Percentiles rank a stretch among this genome's conserved stretches.
Conservation (phyloP, 2,797 vertebrate genomes). For the Remorina albescens region DNA sequence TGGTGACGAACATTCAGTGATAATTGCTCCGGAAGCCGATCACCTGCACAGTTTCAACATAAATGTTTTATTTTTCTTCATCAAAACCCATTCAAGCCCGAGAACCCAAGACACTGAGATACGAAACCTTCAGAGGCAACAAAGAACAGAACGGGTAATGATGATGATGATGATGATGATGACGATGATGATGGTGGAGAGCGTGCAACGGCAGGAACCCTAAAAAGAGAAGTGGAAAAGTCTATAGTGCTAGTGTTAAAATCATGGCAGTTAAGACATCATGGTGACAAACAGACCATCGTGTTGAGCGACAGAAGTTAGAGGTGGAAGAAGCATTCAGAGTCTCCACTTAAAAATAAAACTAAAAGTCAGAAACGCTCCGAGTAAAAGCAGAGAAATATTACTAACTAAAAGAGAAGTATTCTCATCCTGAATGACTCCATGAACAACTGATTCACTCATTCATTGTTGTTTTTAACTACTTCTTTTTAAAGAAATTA, state of each 20-base stretch:
- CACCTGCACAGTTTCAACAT: background rate
- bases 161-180: too few species aligned
- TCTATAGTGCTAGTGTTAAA: too few species aligned
- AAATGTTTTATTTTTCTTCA: background rate
- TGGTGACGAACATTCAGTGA: conserved; percentile 13
- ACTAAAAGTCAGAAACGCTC: background rate
- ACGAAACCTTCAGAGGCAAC: background rate
- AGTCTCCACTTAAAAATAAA: too few species aligned
- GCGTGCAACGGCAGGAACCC: background rate
- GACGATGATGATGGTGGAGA: background rate
- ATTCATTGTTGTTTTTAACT: background rate
- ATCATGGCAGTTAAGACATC: too few species aligned
- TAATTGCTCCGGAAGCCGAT: background rate
- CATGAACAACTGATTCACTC: background rate
- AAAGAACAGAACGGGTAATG: background rate
- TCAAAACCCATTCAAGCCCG: background rate
- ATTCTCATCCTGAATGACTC: background rate
- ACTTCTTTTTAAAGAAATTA: background rate
- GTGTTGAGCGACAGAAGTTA: too few species aligned
- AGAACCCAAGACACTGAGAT: background rate
- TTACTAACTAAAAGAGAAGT: too few species aligned
- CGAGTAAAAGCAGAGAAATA: background rate
- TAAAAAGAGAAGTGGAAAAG: background rate
- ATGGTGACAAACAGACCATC: too few species aligned
- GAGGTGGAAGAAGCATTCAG: too few species aligned